Percentiles rank a stretch among this genome's conserved stretches.
Conservation (phyloP, 1,140 invertebrate genomes). For the Drosophila teissieri region DNA sequence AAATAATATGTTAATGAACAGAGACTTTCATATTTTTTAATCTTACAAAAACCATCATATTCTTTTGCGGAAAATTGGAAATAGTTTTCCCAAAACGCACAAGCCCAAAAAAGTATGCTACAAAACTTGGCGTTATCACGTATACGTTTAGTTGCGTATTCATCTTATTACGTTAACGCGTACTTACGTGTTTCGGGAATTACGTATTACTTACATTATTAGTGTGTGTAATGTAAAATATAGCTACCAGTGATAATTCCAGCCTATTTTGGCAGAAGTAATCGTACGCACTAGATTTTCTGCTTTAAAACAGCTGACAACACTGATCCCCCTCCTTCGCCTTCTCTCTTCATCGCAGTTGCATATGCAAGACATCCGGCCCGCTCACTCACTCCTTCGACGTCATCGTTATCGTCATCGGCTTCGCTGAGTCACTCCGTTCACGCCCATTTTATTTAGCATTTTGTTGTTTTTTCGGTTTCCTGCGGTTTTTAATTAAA, state of each 20-base stretch:
- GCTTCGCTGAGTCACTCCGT: constrained; percentile 27
- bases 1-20: too few relatives aligned
- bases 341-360: constrained; percentile 41
- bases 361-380: constrained; percentile 53
- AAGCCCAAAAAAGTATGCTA: not conserved
- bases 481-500: constrained; percentile 82
- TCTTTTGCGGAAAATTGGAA: too few relatives aligned
- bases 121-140: not conserved
- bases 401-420: constrained; percentile 45
- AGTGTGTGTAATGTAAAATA: too few relatives aligned
- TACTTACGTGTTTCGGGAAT: too few relatives aligned
- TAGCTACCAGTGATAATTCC: too few relatives aligned
- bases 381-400: constrained; percentile 6
- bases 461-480: constrained; percentile 74
- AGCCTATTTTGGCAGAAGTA: too few relatives aligned
- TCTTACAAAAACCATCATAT: too few relatives aligned
- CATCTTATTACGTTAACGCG: not conserved
- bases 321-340: constrained; percentile 15
- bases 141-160: not conserved
- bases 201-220: too few relatives aligned
- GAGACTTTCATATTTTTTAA: too few relatives aligned
- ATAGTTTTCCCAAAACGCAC: not conserved
- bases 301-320: not conserved
- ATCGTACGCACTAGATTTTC: too few relatives aligned
- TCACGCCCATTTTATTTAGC: constrained; percentile 76